Conservation (phyloP, 1,140 invertebrate species). For the Doryteuthis pealeii region DNA sequence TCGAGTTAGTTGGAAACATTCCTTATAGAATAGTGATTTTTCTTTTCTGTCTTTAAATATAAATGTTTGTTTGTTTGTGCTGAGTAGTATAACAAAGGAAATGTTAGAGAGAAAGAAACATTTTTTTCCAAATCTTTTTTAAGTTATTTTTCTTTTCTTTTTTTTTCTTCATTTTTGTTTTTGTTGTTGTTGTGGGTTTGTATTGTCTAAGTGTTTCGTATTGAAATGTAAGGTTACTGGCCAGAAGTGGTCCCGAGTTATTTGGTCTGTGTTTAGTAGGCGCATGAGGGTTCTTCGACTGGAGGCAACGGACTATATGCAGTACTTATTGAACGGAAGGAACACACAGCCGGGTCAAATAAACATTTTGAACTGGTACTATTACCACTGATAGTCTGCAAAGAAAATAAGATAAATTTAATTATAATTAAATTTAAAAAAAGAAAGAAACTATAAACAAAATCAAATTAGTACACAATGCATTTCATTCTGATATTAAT, state of each 20-base stretch:
- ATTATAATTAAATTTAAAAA: too few relatives aligned
- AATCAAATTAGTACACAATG: too few relatives aligned
- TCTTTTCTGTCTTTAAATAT: too few relatives aligned
- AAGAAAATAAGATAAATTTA: constrained; percentile 25
- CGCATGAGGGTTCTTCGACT: constrained; percentile 36
- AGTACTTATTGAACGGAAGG: constrained; percentile 33
- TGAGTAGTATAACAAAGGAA: too few relatives aligned
- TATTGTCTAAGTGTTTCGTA: neutral
- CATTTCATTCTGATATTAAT: too few relatives aligned
- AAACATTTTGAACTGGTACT: constrained; percentile 22
- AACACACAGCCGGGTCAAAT: constrained; percentile 31
- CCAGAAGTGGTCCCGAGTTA: neutral
- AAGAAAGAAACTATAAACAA: neutral
- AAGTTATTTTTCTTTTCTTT: too few relatives aligned
- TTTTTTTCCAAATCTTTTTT: too few relatives aligned
- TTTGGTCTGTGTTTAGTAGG: constrained; percentile 22
- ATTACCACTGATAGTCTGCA: constrained; percentile 27
- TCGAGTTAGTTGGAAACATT: too few relatives aligned
- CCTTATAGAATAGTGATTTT: too few relatives aligned
- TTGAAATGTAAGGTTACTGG: neutral
- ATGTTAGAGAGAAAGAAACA: too few relatives aligned
- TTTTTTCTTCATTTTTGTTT: too few relatives aligned
- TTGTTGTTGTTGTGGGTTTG: neutral
- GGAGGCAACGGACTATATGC: constrained; percentile 28
- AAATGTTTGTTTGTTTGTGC: too few relatives aligned